Base-by-base conservation (phyloP, 2,888 invertebrate genomes). In the Philopedon plagiatum region DNA sequence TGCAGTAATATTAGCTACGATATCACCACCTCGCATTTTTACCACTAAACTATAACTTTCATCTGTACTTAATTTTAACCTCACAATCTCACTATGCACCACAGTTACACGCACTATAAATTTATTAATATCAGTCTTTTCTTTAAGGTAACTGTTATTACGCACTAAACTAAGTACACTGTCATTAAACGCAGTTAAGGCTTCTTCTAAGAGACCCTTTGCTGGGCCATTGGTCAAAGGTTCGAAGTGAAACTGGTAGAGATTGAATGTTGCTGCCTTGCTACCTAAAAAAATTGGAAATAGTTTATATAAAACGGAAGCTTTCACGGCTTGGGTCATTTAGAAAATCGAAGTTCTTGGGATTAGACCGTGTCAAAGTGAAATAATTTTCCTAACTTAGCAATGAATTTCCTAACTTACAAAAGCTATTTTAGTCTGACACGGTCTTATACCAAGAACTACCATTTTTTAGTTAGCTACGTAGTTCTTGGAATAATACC, bases 1-100 rank as follows among this genome's bases (percentile, higher is more conserved):
- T 0, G 92, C 92, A 0, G 85, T 85, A 41, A 94, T 90, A 73
- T 89, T 89, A 0, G 89, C 92, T 1, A 88, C 85, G n/a, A 92
- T 83, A 0, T 85, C 81, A 37, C 70, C 70, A 11, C 73, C 88
- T 76, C 86, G 84, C 68, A 89, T 86, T 62, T 85, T 85, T 32
- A 93, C 81, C 0, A 88, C 86, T n/a, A 94, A 83, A 70, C 89
- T 90, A 83, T 95, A 94, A 76, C 92, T 91, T 83, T 95, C 94
- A 81, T 94, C 91, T 0, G 92, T 93, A 71, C 90, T 89, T 61
- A 93, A 85, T 32, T 87, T 89, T 76, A 93, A 85, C 75, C 88
- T 88, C 0, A 89, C 86, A 1, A 78, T 75, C 13, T 91, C 89
- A 0, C 86, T 71, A 21, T 81, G 85, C 2, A 87, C 87, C 21